A percentile compares a stretch with the other conserved stretches of the same genome.
These are phyloP conservation scores for Alviniconcha strummeri DNA, from an alignment of 2,888 invertebrate genomes.

Conservation along the genomic window DNA sequence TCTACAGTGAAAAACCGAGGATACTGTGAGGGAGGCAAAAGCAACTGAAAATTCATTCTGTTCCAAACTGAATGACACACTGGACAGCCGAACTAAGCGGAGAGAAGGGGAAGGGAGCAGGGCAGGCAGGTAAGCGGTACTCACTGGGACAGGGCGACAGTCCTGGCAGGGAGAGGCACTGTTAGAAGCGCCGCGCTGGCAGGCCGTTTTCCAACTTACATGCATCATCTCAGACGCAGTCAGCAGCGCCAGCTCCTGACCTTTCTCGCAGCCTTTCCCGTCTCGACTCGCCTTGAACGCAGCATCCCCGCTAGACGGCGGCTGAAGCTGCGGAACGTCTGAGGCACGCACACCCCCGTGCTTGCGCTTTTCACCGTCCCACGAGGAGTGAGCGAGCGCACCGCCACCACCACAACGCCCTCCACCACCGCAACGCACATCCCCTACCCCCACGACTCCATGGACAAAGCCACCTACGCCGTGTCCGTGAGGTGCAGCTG, in stretches of 20 bases:
- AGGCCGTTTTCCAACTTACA: slow-evolving; percentile 62
- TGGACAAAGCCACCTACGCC: neutral
- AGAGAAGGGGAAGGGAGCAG: neutral
- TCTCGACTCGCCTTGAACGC: neutral
- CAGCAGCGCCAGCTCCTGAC: slow-evolving; percentile 44
- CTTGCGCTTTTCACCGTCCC: neutral
- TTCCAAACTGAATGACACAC: neutral
- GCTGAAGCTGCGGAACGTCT: neutral
- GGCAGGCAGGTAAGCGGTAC: slow-evolving; percentile 41
- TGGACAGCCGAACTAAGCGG: neutral
- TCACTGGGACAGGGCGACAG: slow-evolving; percentile 57
- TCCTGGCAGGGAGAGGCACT: slow-evolving; percentile 50
- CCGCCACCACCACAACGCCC: neutral
- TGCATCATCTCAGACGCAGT: slow-evolving; percentile 59
- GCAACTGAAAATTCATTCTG: neutral
- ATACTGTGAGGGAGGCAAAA: neutral
- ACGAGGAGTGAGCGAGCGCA: neutral
- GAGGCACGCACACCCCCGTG: neutral
- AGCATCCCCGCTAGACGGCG: slow-evolving; percentile 2
- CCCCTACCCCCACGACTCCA: neutral
- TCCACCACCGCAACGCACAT: neutral
- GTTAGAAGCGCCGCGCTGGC: slow-evolving; percentile 45
- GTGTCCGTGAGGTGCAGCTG: slow-evolving; percentile 12
- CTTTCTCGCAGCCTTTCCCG: neutral
- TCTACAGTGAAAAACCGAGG: neutral